Conservation (phyloP, 2,888 invertebrate species). For the Pyrrhia umbra region DNA sequence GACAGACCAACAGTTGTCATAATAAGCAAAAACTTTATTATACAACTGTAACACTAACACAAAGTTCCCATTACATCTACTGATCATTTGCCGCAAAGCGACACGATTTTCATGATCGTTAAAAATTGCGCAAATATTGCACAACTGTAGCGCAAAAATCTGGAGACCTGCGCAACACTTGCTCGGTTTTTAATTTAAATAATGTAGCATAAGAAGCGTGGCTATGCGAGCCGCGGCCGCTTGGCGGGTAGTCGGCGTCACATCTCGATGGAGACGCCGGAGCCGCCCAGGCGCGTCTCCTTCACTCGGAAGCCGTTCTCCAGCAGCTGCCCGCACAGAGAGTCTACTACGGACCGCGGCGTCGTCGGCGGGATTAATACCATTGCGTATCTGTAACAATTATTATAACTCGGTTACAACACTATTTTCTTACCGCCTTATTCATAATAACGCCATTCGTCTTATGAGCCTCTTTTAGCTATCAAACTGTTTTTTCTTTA, state of each 20-base stretch:
- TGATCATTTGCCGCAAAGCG: constrained; percentile 34
- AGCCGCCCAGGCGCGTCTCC: constrained; percentile 90
- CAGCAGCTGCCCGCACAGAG: constrained; percentile 82
- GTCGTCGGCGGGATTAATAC: constrained; percentile 83
- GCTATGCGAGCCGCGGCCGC: constrained; percentile 56
- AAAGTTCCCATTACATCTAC: constrained; percentile 8
- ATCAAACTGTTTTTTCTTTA: too few relatives aligned
- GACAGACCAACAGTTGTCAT: constrained; percentile 38
- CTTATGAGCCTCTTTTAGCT: too few relatives aligned
- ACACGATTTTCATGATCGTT: constrained; percentile 29
- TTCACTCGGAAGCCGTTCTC: constrained; percentile 88
- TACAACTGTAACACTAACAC: constrained; percentile 45
- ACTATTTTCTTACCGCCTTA: too few relatives aligned
- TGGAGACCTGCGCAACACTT: constrained; percentile 34
- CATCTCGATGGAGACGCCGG: constrained; percentile 89
- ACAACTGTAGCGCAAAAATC: constrained; percentile 17
- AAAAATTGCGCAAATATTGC: constrained; percentile 16
- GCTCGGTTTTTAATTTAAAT: constrained; percentile 35
- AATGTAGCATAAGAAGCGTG: constrained; percentile 41
- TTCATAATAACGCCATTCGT: too few relatives aligned
- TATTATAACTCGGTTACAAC: not conserved
- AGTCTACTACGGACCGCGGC: constrained; percentile 76
- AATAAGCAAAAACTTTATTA: constrained; percentile 51
- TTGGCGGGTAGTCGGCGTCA: constrained; percentile 71
- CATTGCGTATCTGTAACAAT: constrained; percentile 84